phyloP scores from a whole-genome alignment of 2,888 invertebrate species.

The Metopia argyrocephala region DNA sequence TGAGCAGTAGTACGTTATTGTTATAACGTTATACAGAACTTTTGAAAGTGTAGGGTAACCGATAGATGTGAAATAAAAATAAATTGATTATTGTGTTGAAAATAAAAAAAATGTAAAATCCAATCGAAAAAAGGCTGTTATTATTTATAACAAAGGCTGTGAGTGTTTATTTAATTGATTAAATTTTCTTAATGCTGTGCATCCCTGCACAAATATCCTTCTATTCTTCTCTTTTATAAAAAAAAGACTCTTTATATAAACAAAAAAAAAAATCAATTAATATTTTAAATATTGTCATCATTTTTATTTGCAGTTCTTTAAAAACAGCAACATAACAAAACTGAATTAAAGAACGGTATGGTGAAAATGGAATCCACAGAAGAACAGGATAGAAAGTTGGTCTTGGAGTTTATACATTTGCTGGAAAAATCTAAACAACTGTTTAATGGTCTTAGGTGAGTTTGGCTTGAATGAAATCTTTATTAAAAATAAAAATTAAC shows the following conservation, averaged over 20 bases:
- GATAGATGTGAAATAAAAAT: neutral
- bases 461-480: no score
- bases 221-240: neutral
- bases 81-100: neutral
- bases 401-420: slow-evolving; percentile 96
- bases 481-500: no score
- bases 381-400: slow-evolving; percentile 93
- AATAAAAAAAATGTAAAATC: neutral
- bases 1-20: no score
- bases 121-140: neutral
- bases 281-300: slow-evolving; percentile 19
- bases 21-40: no score
- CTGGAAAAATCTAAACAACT: slow-evolving; percentile 98
- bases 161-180: neutral
- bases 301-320: slow-evolving; percentile 70
- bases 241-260: neutral
- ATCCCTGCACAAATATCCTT: neutral
- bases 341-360: slow-evolving; percentile 80
- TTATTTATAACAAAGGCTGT: neutral
- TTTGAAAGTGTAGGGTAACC: neutral
- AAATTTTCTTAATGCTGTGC: neutral
- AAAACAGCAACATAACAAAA: slow-evolving; percentile 75
- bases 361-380: slow-evolving; percentile 89
- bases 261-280: neutral
- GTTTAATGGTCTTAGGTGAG: slow-evolving; percentile 94